Conservation (phyloP, 53 echinoderm and acorn worm species). For the Arbacia lixula region DNA sequence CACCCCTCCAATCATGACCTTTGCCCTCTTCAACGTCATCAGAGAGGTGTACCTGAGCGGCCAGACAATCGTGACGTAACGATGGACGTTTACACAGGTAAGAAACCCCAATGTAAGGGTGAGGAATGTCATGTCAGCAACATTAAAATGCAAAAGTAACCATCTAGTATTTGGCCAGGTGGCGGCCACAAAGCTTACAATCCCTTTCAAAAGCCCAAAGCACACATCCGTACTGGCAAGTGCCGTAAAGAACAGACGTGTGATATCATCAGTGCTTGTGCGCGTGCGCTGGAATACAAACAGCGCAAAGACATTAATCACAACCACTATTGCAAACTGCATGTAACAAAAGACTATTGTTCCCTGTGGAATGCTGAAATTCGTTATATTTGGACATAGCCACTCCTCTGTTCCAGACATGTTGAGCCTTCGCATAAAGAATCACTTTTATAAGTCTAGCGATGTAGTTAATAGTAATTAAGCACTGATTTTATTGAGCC, state of each 20-base stretch:
- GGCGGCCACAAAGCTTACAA: too few relatives aligned
- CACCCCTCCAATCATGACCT: background rate
- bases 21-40: conserved; percentile 14
- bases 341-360: too few relatives aligned
- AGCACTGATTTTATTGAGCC: too few relatives aligned
- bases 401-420: too few relatives aligned
- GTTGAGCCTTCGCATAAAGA: too few relatives aligned
- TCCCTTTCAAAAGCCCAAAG: background rate
- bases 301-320: background rate
- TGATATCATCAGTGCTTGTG: background rate
- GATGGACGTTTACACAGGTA: conserved; percentile 2
- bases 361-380: too few relatives aligned
- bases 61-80: conserved; percentile 9
- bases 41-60: background rate
- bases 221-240: background rate
- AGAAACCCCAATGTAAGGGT: background rate
- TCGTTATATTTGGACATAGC: too few relatives aligned
- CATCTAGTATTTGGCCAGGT: too few relatives aligned
- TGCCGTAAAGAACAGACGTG: conserved; percentile 25
- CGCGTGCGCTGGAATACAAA: background rate
- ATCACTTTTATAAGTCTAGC: too few relatives aligned
- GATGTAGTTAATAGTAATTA: too few relatives aligned
- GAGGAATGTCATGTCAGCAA: too few relatives aligned
- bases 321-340: background rate
- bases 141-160: too few relatives aligned